A percentile compares a stretch with the other conserved stretches of the same genome.
These are phyloP conservation scores for Gymnodraco acuticeps DNA, from an alignment of 2,797 vertebrate genomes.

Conservation along the genomic window DNA sequence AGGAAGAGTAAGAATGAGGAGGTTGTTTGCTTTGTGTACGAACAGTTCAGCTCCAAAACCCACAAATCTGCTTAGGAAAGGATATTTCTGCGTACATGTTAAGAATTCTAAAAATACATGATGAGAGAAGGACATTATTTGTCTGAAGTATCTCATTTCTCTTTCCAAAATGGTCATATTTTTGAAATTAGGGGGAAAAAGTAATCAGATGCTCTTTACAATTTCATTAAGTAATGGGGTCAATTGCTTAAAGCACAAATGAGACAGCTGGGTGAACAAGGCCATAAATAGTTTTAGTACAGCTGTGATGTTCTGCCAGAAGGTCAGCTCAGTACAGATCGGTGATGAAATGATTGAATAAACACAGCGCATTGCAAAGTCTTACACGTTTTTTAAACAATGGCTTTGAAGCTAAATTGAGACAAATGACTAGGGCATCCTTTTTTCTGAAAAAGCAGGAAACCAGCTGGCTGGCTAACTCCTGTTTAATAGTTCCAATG, in stretches of 20 bases:
- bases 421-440: constrained; percentile 30
- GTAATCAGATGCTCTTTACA: background rate
- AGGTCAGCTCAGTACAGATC: background rate
- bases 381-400: constrained; percentile 13
- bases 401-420: constrained; percentile 34
- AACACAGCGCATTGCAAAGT: constrained; percentile 1
- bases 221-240: constrained; percentile 30
- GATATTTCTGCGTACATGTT: background rate
- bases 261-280: constrained; percentile 28
- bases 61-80: constrained; percentile 14
- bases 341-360: background rate
- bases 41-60: constrained; percentile 28
- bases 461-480: constrained; percentile 23
- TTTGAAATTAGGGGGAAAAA: background rate
- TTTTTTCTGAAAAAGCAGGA: constrained; percentile 1
- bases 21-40: constrained; percentile 35
- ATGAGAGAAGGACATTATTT: background rate
- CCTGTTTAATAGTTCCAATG: constrained; percentile 4
- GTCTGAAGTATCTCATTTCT: background rate
- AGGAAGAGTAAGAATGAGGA: constrained; percentile 18
- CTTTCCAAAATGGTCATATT: background rate
- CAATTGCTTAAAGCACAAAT: constrained; percentile 20
- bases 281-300: background rate
- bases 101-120: background rate
- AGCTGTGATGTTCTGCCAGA: background rate